Evolutionary conservation across 2,797 vertebrate genomes (phyloP), one percentile per base, ranked within the genome.

Genomic region (Telmatherina bonti): DNA sequence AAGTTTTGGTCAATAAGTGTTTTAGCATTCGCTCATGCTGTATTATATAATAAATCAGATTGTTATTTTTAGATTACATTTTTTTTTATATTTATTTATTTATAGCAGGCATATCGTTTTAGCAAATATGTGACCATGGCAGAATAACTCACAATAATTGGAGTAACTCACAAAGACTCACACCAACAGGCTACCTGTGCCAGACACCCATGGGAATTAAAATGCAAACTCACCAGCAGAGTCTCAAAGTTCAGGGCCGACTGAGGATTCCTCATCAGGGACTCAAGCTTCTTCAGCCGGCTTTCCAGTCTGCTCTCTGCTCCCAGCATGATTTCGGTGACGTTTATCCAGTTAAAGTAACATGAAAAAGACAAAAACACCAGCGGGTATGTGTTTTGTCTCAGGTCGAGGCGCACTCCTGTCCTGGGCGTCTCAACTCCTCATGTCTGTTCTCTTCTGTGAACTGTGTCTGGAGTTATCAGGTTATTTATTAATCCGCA

Each of bases 221-320:
- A 62, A 63, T 0, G 3, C 45, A n/a, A 29, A 90, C 94, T 94
- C 84, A 95, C 94, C 93, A 95, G 85, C 11, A 95, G 82, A 2
- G 93, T 93, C 74, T 91, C 92, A 87, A 95, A 35, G 82, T 94
- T 95, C 7, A 95, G 74, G 0, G 85, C 78, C 35, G 93, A 93
- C 73, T 83, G 79, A 0, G 90, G 93, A 59, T 90, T 90, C 78
- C 72, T 93, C 81, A 95, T 89, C 56, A 93, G 79, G 24, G 84
- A 45, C 76, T 94, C 93, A 90, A 95, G 90, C 84, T 83, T 89
- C 72, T 74, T 83, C 33, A 94, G 66, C 71, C 90, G 92, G 89
- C 78, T 91, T 1, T 94, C 93, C 74, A 92, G 55, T 72, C 91
- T 88, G 85, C 85, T 89, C 87, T 93, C 94, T 54, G 92, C 93